A percentile compares a stretch with the other conserved stretches of the same genome.
Conservation (phyloP, 1,140 invertebrate genomes). For the Epicauta chinensis region DNA sequence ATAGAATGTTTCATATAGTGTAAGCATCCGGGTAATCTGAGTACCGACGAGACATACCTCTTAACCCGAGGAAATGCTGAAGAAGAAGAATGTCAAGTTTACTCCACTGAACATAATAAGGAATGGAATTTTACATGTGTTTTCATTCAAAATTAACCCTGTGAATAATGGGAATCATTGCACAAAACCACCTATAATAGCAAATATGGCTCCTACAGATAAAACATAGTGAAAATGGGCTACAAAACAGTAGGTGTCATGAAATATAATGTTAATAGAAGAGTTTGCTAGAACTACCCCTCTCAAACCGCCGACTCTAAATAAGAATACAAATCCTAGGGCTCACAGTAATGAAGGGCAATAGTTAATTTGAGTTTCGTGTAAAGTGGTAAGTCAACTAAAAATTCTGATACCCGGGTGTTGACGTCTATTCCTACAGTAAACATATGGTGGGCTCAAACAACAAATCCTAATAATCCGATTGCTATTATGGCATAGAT, state of each 20-base stretch:
- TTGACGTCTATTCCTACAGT: slow-evolving; percentile 67
- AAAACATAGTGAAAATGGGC: slow-evolving; percentile 68
- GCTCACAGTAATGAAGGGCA: too few relatives aligned
- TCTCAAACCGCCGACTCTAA: too few relatives aligned
- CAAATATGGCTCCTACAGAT: slow-evolving; percentile 62
- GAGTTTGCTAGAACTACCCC: slow-evolving; percentile 64
- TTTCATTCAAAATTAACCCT: slow-evolving; percentile 50
- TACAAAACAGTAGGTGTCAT: slow-evolving; percentile 73
- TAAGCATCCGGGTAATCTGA: slow-evolving; percentile 64
- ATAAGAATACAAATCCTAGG: too few relatives aligned
- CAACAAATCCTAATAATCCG: slow-evolving; percentile 61
- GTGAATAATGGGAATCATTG: slow-evolving; percentile 60
- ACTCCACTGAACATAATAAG: slow-evolving; percentile 57
- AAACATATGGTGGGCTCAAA: slow-evolving; percentile 67
- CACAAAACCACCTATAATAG: slow-evolving; percentile 60
- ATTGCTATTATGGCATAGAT: slow-evolving; percentile 59
- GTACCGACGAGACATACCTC: slow-evolving; percentile 66
- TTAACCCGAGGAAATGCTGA: slow-evolving; percentile 67
- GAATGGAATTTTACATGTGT: slow-evolving; percentile 54
- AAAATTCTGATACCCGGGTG: too few relatives aligned
- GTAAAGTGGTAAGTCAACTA: too few relatives aligned
- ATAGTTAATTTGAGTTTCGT: too few relatives aligned
- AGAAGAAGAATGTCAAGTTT: slow-evolving; percentile 70
- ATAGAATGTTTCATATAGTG: slow-evolving; percentile 57
- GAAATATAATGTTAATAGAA: slow-evolving; percentile 61